Base-by-base conservation (phyloP, 2,797 vertebrate genomes). In the Myotis myotis region DNA sequence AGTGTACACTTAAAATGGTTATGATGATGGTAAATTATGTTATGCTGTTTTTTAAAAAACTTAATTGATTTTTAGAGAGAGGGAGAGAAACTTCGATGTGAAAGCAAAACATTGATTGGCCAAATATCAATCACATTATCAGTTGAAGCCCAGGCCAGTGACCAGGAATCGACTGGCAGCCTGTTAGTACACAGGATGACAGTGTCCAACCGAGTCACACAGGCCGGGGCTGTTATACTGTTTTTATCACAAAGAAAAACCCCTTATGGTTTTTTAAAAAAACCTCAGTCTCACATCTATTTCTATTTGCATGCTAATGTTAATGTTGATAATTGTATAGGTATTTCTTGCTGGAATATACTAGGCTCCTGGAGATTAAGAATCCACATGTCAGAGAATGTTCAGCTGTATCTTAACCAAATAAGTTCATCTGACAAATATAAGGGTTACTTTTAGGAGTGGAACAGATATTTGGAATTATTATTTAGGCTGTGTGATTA, bases 331-430 rank as follows among this genome's bases (percentile, higher is more conserved):
- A 30, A 82, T 62, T 91, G 36, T 82, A 11, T 91, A 95, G 25
- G 13, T 92, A 49, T 83, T 80, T 53, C 81, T 62, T 79, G 36
- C 41, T 70, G 12, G 57, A 47, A 64, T 94, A 51, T 78, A 72
- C 75, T 89, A 72, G 49, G 10, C 15, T 66, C 36, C 71, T 85
- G 60, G 38, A 85, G 33, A 72, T 90, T 25, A 62, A 68, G 47
- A 91, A 57, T 89, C 30, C 41, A 91, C 30, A 60, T 95, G 82
- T 93, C 80, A 49, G 64, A 92, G 62, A 85, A 74, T 87, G 57
- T 81, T 87, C 49, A 84, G 41, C 53, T 70, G 25, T 62, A 49
- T 70, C 28, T 88, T 93, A 72, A 60, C 72, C 62, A 84, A 62
- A 12, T 78, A 93, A 55, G 2, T 75, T 13, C 15, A 15, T 76